A percentile compares a stretch with the other conserved stretches of the same genome.
Conservation (phyloP, 2,888 invertebrate genomes). For the Tetragonula carbonaria region DNA sequence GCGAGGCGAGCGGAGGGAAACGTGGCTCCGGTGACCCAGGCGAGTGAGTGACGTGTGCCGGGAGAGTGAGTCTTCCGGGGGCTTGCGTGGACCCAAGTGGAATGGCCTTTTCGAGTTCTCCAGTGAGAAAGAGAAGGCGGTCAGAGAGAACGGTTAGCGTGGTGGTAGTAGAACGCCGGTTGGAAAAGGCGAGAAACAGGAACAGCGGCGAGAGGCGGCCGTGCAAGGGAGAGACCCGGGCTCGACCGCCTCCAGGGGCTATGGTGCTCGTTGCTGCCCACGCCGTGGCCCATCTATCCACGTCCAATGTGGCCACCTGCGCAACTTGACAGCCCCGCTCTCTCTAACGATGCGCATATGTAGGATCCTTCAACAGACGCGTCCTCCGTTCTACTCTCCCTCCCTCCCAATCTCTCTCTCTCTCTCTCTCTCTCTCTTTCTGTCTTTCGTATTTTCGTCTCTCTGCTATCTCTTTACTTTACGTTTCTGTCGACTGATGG, state of each 20-base stretch:
- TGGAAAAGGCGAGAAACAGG: conserved; percentile 29
- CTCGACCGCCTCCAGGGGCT: conserved; percentile 59
- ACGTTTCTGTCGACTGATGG: conserved; percentile 5
- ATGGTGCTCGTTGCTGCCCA: conserved; percentile 62
- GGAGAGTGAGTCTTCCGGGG: conserved; percentile 75
- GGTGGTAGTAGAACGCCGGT: conserved; percentile 34
- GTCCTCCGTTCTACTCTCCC: conserved; percentile 33
- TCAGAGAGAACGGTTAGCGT: neutral
- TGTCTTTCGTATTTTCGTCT: neutral
- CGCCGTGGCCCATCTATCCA: conserved; percentile 75
- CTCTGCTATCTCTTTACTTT: neutral
- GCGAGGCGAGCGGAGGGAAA: conserved; percentile 52
- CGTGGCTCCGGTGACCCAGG: conserved; percentile 58
- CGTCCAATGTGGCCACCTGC: conserved; percentile 72
- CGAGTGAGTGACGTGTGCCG: conserved; percentile 62
- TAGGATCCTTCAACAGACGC: conserved; percentile 57
- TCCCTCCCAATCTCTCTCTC: neutral
- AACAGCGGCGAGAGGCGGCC: conserved; percentile 2
- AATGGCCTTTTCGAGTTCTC: conserved; percentile 58
- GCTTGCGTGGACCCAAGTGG: conserved; percentile 39
- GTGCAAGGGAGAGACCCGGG: conserved; percentile 34
- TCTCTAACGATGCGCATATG: conserved; percentile 71
- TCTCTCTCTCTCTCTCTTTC: neutral
- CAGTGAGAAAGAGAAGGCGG: conserved; percentile 36
- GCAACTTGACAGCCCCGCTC: conserved; percentile 69